Evolutionary conservation across 35 echinoderm and acorn worm species (phyloP).

Genomic region (Lytechinus variegatus): DNA sequence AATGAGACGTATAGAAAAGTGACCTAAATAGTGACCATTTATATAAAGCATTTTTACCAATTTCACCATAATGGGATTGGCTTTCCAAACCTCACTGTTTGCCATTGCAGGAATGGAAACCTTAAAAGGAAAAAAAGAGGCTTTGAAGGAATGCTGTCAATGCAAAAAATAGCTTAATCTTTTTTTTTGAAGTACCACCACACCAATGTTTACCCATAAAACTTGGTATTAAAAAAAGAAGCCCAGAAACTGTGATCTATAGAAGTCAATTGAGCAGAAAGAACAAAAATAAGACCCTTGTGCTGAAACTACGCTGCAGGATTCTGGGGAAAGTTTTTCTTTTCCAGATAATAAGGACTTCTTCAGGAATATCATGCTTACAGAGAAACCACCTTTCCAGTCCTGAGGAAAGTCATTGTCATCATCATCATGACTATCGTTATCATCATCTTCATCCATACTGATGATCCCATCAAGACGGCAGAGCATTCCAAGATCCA

Average conservation of each 20-base stretch:
- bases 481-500: neutral
- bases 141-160: too few relatives aligned
- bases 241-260: neutral
- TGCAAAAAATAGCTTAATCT: too few relatives aligned
- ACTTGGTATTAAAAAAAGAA: too few relatives aligned
- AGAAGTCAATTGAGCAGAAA: neutral
- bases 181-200: too few relatives aligned
- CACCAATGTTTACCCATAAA: too few relatives aligned
- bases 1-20: too few relatives aligned
- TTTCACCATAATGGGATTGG: too few relatives aligned
- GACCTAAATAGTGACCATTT: neutral
- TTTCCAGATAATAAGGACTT: neutral
- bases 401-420: neutral
- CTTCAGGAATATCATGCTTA: neutral
- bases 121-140: too few relatives aligned
- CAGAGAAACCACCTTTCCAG: neutral
- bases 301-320: neutral
- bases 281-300: neutral
- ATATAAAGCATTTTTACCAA: neutral
- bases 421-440: neutral
- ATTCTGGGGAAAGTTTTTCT: neutral
- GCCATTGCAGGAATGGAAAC: too few relatives aligned
- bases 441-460: neutral
- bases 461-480: too few relatives aligned
- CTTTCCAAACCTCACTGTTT: too few relatives aligned